Conservation (phyloP, 2,888 invertebrate species). For the Ochropacha duplaris region DNA sequence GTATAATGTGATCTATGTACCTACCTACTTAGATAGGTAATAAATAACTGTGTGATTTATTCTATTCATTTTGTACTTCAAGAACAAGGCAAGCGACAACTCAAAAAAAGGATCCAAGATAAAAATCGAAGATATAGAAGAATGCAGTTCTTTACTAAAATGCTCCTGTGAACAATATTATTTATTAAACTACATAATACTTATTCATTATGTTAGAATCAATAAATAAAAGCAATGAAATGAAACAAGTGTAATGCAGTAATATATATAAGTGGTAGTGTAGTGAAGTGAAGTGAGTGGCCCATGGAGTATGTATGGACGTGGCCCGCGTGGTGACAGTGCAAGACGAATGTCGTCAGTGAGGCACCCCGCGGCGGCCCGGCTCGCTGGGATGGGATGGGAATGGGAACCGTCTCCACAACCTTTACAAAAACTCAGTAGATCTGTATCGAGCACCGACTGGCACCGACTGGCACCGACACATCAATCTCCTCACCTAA, state of each 20-base stretch:
- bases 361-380: slow-evolving; percentile 40
- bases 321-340: slow-evolving; percentile 73
- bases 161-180: too few relatives aligned
- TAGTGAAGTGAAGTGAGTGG: background rate
- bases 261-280: too few relatives aligned
- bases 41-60: too few relatives aligned
- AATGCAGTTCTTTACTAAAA: too few relatives aligned
- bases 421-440: slow-evolving; percentile 37
- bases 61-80: too few relatives aligned
- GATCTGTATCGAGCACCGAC: slow-evolving; percentile 58
- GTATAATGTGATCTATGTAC: too few relatives aligned
- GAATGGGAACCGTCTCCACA: slow-evolving; percentile 26
- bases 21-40: too few relatives aligned
- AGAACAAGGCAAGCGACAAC: too few relatives aligned
- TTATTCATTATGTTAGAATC: background rate
- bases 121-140: too few relatives aligned
- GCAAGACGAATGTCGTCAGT: slow-evolving; percentile 50
- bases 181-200: too few relatives aligned
- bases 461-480: slow-evolving; percentile 41
- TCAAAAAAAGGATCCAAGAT: too few relatives aligned
- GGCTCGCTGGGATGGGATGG: slow-evolving; percentile 8
- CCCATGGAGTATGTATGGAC: too few relatives aligned
- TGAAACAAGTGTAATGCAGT: background rate
- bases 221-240: background rate
- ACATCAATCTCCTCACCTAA: slow-evolving; percentile 59